These are phyloP conservation scores for Thinocorus orbignyianus DNA, from an alignment of 2,113 vertebrate genomes.

Conservation along the genomic window DNA sequence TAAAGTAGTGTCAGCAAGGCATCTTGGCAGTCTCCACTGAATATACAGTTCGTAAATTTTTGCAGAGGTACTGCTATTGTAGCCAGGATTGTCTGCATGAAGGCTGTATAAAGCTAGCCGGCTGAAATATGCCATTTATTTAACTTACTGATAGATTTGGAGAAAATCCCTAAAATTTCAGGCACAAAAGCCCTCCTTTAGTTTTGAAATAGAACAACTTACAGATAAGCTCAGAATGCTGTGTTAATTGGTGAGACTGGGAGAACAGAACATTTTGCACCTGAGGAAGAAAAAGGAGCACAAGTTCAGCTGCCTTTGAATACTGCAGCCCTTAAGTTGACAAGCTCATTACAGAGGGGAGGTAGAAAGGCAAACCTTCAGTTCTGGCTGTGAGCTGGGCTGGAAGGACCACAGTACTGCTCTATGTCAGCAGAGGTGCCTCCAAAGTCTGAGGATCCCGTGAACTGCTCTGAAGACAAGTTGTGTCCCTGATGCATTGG, in stretches of 20 bases:
- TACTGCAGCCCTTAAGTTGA: not conserved
- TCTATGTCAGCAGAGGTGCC: not conserved
- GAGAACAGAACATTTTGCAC: not conserved
- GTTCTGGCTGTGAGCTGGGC: not conserved
- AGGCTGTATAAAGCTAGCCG: not conserved
- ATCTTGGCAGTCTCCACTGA: not conserved
- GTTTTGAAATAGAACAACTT: not conserved
- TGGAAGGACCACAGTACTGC: not conserved
- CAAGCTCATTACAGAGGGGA: accelerated
- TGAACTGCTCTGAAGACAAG: accelerated
- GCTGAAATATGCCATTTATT: not conserved
- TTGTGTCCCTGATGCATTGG: not conserved
- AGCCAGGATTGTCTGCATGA: not conserved
- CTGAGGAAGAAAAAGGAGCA: not conserved
- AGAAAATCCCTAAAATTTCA: not conserved
- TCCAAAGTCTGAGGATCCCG: not conserved
- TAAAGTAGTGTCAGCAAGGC: conserved; percentile 5
- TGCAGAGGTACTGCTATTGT: not conserved
- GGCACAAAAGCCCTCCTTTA: not conserved
- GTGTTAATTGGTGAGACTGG: not conserved
- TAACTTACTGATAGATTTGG: not conserved
- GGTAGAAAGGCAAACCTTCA: not conserved
- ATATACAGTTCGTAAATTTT: not conserved
- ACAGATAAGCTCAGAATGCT: not conserved
- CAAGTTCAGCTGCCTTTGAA: not conserved